These are phyloP conservation scores for Cochlearius cochlearius DNA, from an alignment of 2,113 vertebrate genomes.

Conservation along the genomic window DNA sequence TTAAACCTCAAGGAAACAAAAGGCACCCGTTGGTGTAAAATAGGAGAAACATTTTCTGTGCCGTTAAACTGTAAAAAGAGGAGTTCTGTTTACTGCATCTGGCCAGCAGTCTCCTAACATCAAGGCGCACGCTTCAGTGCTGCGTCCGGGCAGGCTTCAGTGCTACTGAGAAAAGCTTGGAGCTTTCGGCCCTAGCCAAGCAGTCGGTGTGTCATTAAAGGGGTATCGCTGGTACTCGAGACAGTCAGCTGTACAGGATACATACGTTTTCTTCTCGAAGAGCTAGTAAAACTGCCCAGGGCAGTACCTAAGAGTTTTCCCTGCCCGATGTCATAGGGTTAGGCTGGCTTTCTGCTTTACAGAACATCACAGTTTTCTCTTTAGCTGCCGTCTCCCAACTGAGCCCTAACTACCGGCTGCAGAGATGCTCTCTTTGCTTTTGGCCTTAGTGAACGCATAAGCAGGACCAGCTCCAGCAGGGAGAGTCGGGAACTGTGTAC, in stretches of 20 bases:
- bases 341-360: not conserved
- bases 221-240: not conserved
- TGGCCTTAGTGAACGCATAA: not conserved
- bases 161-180: not conserved
- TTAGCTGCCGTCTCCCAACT: not conserved
- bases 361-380: not conserved
- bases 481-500: not conserved
- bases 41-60: not conserved
- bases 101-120: not conserved
- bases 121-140: accelerated
- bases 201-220: not conserved
- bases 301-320: not conserved
- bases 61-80: not conserved
- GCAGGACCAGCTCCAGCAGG: not conserved
- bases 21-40: not conserved
- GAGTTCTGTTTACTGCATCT: not conserved
- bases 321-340: accelerated
- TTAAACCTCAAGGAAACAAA: not conserved
- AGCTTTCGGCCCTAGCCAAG: not conserved
- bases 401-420: not conserved
- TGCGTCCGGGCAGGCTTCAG: not conserved
- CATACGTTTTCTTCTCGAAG: not conserved
- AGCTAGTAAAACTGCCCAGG: not conserved
- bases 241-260: not conserved
- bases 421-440: not conserved